These are phyloP conservation scores for Esperia sulphurella DNA, from an alignment of 2,888 invertebrate species.

Conservation along the genomic window DNA sequence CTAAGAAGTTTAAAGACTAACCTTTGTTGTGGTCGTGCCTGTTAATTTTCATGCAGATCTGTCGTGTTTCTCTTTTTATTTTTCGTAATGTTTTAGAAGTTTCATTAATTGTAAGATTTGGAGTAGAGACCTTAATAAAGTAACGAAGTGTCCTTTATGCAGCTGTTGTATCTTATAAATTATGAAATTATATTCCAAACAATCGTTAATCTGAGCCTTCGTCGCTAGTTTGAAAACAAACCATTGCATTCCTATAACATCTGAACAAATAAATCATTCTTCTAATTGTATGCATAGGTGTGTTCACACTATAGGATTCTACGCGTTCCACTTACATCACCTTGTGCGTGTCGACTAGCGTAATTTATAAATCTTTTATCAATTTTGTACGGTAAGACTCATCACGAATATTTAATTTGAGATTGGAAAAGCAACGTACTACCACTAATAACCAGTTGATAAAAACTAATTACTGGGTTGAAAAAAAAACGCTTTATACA, in stretches of 20 bases:
- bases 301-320: slow-evolving; percentile 13
- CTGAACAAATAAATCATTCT: slow-evolving; percentile 69
- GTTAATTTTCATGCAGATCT: too few species aligned
- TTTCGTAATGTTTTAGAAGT: too few species aligned
- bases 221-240: slow-evolving; percentile 26
- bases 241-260: slow-evolving; percentile 52
- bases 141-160: not conserved
- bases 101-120: too few species aligned
- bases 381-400: not conserved
- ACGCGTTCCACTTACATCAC: not conserved
- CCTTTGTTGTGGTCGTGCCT: too few species aligned
- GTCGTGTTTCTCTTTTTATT: too few species aligned
- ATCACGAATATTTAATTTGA: not conserved
- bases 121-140: too few species aligned
- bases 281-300: slow-evolving; percentile 21
- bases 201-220: not conserved
- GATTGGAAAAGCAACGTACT: not conserved
- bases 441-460: slow-evolving; percentile 38
- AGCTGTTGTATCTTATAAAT: not conserved
- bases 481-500: slow-evolving; percentile 40
- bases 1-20: too few species aligned
- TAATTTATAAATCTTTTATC: slow-evolving; percentile 1
- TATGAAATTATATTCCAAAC: not conserved
- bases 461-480: slow-evolving; percentile 50
- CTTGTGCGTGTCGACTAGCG: not conserved